Percentiles rank a stretch among this genome's conserved stretches.
Conservation (phyloP, 2,888 invertebrate species). For the Apodemia duryi region DNA sequence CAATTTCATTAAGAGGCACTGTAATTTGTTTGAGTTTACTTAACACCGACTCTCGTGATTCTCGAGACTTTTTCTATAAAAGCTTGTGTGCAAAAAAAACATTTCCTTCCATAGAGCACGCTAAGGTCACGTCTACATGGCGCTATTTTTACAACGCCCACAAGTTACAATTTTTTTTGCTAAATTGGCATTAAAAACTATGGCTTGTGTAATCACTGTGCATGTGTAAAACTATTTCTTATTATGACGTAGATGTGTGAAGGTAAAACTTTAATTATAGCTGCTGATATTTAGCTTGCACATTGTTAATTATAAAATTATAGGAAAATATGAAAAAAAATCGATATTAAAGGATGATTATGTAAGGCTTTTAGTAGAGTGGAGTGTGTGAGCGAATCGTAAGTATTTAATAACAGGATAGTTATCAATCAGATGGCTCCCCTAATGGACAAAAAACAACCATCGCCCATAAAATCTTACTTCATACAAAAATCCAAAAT, state of each 20-base stretch:
- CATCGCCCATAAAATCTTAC: too few relatives aligned
- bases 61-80: conserved; percentile 31
- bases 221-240: background rate
- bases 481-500: too few relatives aligned
- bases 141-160: conserved; percentile 23
- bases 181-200: conserved; percentile 21
- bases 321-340: too few relatives aligned
- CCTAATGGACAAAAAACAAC: too few relatives aligned
- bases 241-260: background rate
- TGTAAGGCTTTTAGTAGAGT: too few relatives aligned
- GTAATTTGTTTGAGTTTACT: conserved; percentile 13
- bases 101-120: conserved; percentile 42
- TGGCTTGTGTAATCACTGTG: background rate
- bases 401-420: too few relatives aligned
- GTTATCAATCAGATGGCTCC: too few relatives aligned
- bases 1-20: background rate
- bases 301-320: background rate
- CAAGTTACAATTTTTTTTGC: conserved; percentile 29
- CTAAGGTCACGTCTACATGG: conserved; percentile 48
- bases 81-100: conserved; percentile 40
- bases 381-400: too few relatives aligned
- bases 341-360: too few relatives aligned
- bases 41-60: conserved; percentile 20
- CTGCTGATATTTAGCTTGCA: background rate
- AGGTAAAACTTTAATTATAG: background rate